Evolutionary conservation across 2,888 invertebrate genomes (phyloP).

Genomic region (Drosophila dives): DNA sequence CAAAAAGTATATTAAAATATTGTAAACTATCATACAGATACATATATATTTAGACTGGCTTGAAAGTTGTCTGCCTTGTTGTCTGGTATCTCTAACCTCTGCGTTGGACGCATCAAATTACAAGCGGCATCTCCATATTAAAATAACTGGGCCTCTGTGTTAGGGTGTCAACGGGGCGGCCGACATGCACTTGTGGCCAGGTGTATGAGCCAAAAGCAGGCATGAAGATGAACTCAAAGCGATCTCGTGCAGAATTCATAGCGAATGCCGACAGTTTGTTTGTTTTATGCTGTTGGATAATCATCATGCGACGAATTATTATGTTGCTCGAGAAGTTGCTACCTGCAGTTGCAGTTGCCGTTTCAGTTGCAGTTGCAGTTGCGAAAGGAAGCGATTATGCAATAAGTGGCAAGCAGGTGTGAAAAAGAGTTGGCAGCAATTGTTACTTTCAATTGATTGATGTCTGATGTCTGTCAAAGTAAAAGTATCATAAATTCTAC

Average conservation of each 20-base stretch:
- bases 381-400: conserved; percentile 55
- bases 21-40: conserved; percentile 9
- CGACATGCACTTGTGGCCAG: conserved; percentile 38
- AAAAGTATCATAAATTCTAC: conserved; percentile 63
- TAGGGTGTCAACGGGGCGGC: conserved; percentile 69
- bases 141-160: conserved; percentile 70
- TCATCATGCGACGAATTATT: conserved; percentile 38
- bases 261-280: conserved; percentile 37
- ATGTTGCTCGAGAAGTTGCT: conserved; percentile 7
- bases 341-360: conserved; percentile 10
- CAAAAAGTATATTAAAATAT: not conserved
- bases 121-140: conserved; percentile 32
- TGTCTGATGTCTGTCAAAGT: conserved; percentile 53
- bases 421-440: conserved; percentile 21
- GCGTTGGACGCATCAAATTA: conserved; percentile 62
- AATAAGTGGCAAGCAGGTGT: conserved; percentile 15
- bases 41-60: conserved; percentile 9
- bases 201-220: conserved; percentile 20
- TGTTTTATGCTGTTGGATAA: conserved; percentile 49
- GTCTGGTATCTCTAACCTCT: conserved; percentile 14
- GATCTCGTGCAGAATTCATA: conserved; percentile 40
- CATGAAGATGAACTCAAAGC: conserved; percentile 29
- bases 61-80: conserved; percentile 60
- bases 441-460: conserved; percentile 66
- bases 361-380: conserved; percentile 29